Percentiles rank a stretch among this genome's conserved stretches.
These are phyloP conservation scores for Corydoras sp. DNA, from an alignment of 2,113 vertebrate genomes.

Conservation along the genomic window DNA sequence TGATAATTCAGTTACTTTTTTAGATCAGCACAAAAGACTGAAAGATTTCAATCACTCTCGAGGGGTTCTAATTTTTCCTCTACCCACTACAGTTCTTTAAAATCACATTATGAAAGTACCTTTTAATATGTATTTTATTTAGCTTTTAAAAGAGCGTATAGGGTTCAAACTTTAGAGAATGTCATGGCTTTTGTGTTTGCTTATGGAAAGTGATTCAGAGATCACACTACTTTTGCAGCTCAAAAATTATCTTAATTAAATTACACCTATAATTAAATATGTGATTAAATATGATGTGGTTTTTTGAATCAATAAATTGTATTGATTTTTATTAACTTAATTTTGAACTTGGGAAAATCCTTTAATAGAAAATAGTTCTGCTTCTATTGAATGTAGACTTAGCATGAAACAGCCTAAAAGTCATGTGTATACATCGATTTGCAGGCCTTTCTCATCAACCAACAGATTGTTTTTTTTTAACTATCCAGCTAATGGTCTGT, in stretches of 20 bases:
- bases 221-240: no score
- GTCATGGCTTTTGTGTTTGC: no score
- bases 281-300: no score
- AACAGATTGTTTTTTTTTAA: background rate
- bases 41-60: background rate
- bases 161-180: no score
- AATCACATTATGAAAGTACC: background rate
- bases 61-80: constrained; percentile 1
- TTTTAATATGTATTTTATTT: background rate
- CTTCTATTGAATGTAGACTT: background rate
- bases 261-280: no score
- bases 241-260: no score
- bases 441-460: background rate
- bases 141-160: background rate
- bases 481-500: background rate
- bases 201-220: no score
- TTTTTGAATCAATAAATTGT: no score
- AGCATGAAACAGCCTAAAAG: background rate
- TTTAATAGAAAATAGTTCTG: background rate
- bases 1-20: background rate
- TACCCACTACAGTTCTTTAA: background rate
- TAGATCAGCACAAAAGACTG: background rate
- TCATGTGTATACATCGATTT: background rate
- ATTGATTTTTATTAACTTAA: no score
- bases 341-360: no score